Percentiles rank a stretch among this genome's conserved stretches.
Evolutionary conservation across 2,113 vertebrate genomes (phyloP).

Genomic region (Barbus barbus): DNA sequence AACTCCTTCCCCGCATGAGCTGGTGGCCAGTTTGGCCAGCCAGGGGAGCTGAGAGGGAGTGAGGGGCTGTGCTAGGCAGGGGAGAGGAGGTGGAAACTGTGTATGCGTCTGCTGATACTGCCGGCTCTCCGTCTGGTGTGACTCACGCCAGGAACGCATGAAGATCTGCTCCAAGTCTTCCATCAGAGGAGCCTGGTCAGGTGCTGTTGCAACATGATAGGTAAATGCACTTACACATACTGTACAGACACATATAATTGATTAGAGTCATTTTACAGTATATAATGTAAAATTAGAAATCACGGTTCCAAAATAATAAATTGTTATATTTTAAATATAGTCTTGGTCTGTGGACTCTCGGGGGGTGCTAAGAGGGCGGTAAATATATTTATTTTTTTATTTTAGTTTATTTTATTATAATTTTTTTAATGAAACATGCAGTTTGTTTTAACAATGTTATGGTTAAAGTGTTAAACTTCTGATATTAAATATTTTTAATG

Average conservation of each 20-base stretch:
- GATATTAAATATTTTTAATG: too few species aligned
- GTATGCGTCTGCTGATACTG: constrained; percentile 85
- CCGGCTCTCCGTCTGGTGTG: constrained; percentile 88
- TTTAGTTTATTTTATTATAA: too few species aligned
- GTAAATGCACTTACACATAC: too few species aligned
- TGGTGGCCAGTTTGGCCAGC: constrained; percentile 92
- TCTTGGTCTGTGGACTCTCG: too few species aligned
- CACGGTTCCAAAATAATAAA: too few species aligned
- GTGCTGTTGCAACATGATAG: constrained; percentile 70
- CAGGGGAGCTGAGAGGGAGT: constrained; percentile 91
- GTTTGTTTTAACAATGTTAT: too few species aligned
- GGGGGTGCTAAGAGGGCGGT: too few species aligned
- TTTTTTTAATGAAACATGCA: too few species aligned
- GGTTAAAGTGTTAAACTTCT: too few species aligned
- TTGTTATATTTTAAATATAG: too few species aligned
- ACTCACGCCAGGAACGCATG: constrained; percentile 93
- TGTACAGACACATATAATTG: too few species aligned
- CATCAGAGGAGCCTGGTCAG: constrained; percentile 93
- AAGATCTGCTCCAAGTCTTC: constrained; percentile 97
- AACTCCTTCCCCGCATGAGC: constrained; percentile 88
- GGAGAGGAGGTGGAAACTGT: constrained; percentile 71
- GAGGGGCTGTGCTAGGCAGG: constrained; percentile 74
- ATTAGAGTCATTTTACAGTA: background rate
- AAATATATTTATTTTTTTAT: too few species aligned
- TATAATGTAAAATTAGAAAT: background rate